phyloP scores from a whole-genome alignment of 2,888 invertebrate genomes.

The Volucella inanis region DNA sequence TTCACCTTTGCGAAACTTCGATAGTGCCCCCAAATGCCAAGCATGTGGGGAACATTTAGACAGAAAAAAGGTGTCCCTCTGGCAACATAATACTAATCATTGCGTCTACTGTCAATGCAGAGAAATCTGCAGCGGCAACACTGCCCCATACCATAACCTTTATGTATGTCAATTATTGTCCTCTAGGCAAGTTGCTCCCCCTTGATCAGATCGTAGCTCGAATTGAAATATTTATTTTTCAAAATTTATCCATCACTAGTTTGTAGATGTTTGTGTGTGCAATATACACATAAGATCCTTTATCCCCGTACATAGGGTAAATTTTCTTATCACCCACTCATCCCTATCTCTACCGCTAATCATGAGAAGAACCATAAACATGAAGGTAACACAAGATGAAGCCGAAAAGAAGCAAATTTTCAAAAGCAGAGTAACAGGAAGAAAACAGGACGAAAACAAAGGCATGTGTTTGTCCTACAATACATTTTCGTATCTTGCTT shows the following conservation, averaged over 20 bases:
- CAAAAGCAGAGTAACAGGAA: conserved; percentile 28
- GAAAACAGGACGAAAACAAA: conserved; percentile 31
- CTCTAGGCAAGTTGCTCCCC: conserved; percentile 5
- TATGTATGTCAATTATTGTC: no score
- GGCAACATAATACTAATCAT: no score
- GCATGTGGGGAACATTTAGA: no score
- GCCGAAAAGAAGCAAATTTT: conserved; percentile 11
- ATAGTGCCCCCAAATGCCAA: no score
- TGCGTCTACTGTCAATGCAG: no score
- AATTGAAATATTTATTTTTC: conserved; percentile 40
- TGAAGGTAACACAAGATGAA: conserved; percentile 37
- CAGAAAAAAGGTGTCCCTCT: no score
- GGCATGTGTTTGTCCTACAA: background rate
- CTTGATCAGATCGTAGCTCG: conserved; percentile 36
- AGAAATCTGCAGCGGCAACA: no score
- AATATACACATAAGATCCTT: background rate
- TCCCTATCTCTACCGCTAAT: background rate
- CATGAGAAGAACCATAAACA: conserved; percentile 12
- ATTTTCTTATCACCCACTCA: background rate
- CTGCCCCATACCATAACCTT: no score
- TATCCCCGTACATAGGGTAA: background rate
- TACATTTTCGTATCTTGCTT: conserved; percentile 14
- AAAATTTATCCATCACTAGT: conserved; percentile 6
- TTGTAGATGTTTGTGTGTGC: background rate
- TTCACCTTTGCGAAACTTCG: no score